Evolutionary conservation across 2,888 invertebrate genomes (phyloP), one percentile per base, ranked within the genome.

Genomic region (Antheraea assamensis): DNA sequence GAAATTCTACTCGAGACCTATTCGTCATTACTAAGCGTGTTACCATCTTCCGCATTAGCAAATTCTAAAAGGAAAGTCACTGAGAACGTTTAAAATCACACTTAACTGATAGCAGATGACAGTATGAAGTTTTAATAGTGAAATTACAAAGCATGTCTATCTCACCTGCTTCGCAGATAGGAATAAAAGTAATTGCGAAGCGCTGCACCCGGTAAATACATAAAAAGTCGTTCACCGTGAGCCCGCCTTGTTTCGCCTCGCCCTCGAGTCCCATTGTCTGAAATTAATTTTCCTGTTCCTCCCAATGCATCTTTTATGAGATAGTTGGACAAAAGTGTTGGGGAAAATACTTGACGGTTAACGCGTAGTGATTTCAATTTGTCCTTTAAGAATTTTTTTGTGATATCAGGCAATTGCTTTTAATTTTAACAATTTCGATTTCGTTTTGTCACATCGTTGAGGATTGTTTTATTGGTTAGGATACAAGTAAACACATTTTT

Each of bases 231-330:
- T 73, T 75, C 74, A 72, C 72, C 70, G 76, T 61, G 72, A 73
- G 71, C 71, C 31, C 64, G 72, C 72, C 74, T 71, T 71, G 72
- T 74, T 74, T 71, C 74, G 61, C 64, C 31, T 52, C 71, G 74
- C 61, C 73, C 66, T 66, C 70, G 70, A 73, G 66, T 74, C 71
- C 71, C 74, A 91, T 92, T 92, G 92, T 92, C 89, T 91, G 84
- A 87, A 90, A 91, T 92, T 92, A 92, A 93, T 92, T 93, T 92
- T 93, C 92, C 92, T 87, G 90, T 92, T 92, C 92, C 92, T 86
- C 72, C 80, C 79, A 79, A 88, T 89, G 91, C 91, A 90, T 89
- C 91, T 92, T 92, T 92, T 91, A 92, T 91, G 87, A 89, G 88
- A 91, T 90, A 90, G 90, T 88, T 85, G 85, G 86, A 89, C 85